These are phyloP conservation scores for Paradisaea rubra DNA, from an alignment of 2,113 vertebrate genomes.

Conservation along the genomic window DNA sequence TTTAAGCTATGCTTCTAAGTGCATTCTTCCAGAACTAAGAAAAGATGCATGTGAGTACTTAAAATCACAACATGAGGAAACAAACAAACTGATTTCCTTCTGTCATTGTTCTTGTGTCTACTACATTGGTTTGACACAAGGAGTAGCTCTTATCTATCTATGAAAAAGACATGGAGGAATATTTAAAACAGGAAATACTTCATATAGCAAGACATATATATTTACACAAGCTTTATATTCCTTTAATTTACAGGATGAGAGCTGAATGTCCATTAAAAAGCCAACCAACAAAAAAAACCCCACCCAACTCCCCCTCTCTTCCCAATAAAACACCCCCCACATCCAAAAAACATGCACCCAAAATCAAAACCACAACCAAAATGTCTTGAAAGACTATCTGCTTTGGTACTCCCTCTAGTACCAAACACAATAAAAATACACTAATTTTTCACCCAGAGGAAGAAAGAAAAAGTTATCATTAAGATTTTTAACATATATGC, in stretches of 20 bases:
- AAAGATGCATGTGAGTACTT: neutral
- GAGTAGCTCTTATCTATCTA: neutral
- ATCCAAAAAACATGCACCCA: neutral
- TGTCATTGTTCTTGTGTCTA: neutral
- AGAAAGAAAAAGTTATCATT: neutral
- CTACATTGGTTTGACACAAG: neutral
- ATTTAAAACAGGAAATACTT: neutral
- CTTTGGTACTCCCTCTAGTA: neutral
- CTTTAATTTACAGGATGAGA: neutral
- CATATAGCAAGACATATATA: neutral
- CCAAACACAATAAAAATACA: neutral
- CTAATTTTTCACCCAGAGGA: neutral
- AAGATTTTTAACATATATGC: neutral
- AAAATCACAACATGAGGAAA: neutral
- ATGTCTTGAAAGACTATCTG: neutral
- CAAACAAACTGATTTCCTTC: neutral
- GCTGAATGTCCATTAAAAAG: neutral
- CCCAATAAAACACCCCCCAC: neutral
- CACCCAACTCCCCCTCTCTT: neutral
- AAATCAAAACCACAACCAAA: neutral
- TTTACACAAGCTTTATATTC: neutral
- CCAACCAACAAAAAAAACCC: neutral
- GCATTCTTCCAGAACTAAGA: neutral
- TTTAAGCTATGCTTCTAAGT: neutral
- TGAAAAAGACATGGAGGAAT: neutral